Evolutionary conservation across 2,888 invertebrate species (phyloP).

Genomic region (Apamea crenata): DNA sequence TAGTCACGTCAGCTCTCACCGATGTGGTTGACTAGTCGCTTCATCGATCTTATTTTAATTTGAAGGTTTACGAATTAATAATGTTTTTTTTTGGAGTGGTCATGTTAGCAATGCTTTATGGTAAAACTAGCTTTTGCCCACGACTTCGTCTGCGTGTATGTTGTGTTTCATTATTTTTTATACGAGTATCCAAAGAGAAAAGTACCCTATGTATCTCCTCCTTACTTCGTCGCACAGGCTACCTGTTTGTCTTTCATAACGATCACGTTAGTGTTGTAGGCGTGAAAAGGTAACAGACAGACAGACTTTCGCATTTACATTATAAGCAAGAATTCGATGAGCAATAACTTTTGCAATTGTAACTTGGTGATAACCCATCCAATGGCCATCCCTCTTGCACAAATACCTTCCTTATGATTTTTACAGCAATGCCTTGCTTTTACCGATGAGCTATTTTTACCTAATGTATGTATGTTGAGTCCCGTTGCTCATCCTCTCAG

Average conservation of each 20-base stretch:
- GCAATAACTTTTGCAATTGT: not conserved
- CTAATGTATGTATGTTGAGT: not conserved
- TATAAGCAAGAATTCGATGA: not conserved
- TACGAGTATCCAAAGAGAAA: no score
- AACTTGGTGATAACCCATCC: not conserved
- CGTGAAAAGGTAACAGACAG: not conserved
- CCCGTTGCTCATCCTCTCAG: not conserved
- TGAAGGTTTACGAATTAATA: not conserved
- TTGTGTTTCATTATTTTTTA: no score
- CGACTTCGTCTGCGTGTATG: no score
- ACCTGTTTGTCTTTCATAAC: not conserved
- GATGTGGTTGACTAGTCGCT: slow-evolving; percentile 25
- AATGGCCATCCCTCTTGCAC: not conserved
- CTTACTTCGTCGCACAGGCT: no score
- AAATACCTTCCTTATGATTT: not conserved
- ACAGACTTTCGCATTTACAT: not conserved
- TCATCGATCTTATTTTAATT: not conserved
- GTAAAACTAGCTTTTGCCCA: no score
- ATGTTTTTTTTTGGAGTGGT: not conserved
- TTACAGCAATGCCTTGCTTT: not conserved
- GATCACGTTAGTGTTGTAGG: not conserved
- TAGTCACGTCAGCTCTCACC: slow-evolving; percentile 24
- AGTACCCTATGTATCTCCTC: not conserved
- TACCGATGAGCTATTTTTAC: not conserved
- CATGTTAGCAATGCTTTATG: no score